Conservation (phyloP, 2,888 invertebrate species). For the Theristus sp. region DNA sequence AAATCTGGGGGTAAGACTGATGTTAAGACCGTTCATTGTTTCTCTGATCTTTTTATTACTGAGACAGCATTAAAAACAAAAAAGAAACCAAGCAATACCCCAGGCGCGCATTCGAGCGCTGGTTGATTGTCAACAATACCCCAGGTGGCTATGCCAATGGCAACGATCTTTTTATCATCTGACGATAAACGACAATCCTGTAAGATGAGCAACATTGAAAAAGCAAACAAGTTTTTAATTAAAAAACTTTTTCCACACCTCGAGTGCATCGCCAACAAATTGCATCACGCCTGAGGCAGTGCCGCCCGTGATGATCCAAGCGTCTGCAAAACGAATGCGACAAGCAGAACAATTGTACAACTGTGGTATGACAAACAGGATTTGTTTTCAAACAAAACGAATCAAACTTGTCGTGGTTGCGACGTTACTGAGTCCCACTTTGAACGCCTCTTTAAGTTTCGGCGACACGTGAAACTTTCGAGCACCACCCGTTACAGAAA, state of each 20-base stretch:
- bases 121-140: conserved; percentile 11
- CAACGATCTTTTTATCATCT: conserved; percentile 8
- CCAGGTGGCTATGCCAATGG: conserved; percentile 32
- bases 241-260: too few relatives aligned
- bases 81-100: neutral
- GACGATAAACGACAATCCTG: conserved; percentile 19
- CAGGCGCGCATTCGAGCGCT: neutral
- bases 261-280: conserved; percentile 31
- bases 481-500: conserved; percentile 33
- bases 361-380: neutral
- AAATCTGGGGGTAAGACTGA: neutral
- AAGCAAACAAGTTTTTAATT: too few relatives aligned
- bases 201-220: too few relatives aligned
- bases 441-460: conserved; percentile 29
- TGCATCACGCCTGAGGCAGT: conserved; percentile 31
- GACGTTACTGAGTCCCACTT: conserved; percentile 29
- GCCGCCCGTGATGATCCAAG: conserved; percentile 33
- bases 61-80: neutral
- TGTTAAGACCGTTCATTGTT: too few relatives aligned
- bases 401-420: conserved; percentile 28
- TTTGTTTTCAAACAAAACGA: neutral
- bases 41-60: too few relatives aligned
- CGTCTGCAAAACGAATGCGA: conserved; percentile 26
- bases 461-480: conserved; percentile 28
- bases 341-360: neutral